Base-by-base conservation (phyloP, 2,888 invertebrate species). In the Drepanosiphum platanoidis region DNA sequence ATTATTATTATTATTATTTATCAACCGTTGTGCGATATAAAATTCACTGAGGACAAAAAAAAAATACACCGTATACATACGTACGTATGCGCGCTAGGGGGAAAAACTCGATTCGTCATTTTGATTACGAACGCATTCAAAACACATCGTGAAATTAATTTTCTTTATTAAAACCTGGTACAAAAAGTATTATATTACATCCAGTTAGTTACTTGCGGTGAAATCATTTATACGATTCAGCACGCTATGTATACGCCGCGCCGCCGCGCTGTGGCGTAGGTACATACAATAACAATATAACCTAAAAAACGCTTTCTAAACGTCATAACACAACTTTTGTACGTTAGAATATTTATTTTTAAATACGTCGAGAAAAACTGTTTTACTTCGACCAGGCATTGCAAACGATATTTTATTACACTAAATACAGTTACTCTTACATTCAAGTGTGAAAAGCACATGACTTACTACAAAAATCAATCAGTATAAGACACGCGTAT, bases 81-180 rank as follows among this genome's bases (percentile, higher is more conserved):
- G 30, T 34, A 58, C 58, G 58, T 39, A 13, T 22, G 36, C 36
- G 32, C n/a, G n/a, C n/a, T n/a, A 46, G 39, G 84, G 84, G 84
- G 77, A 36, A 77, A 80, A 84, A 84, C 66, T 68, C 75, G 75
- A 84, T 77, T 84, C 75, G 84, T 77, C 77, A 84, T 84, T 75
- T 75, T 66, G 82, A 71, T 81, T 81, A 81, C 32, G 32, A 36
- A 36, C 27, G 80, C 52, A 36, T 52, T 70, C 18, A 36, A 70
- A 82, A 72, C 81, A 30, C 71, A 61, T 82, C 58, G n/a, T 42
- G 72, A 72, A 82, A 72, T 82, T n/a, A 72, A 82, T 82, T 82
- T 82, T 61, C 61, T 72, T 72, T 82, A 82, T 72, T 82, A 82
- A 82, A 82, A 61, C 32, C 39, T 39, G 58, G 34, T 22, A 22